These are phyloP conservation scores for Dendropsophus ebraccatus DNA, from an alignment of 2,113 vertebrate species.

Conservation along the genomic window DNA sequence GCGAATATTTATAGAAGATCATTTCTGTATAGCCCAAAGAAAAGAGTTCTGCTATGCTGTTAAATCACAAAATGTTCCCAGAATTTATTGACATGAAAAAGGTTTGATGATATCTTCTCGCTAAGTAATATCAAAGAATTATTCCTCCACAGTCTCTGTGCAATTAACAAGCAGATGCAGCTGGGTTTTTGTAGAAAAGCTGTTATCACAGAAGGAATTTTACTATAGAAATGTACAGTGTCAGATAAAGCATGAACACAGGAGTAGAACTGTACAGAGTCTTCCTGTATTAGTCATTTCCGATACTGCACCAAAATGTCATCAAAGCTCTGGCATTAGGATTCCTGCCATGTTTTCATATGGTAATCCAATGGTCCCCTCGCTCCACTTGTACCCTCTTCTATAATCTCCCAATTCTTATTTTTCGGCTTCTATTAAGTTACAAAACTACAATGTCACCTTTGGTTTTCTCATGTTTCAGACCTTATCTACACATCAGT, in stretches of 20 bases:
- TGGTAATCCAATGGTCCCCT: background rate
- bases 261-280: constrained; percentile 21
- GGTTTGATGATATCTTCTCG: constrained; percentile 58
- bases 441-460: too few relatives aligned
- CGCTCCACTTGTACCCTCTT: too few relatives aligned
- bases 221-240: constrained; percentile 50
- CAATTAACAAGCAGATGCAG: constrained; percentile 55
- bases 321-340: background rate
- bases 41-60: constrained; percentile 36
- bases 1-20: constrained; percentile 47
- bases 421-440: too few relatives aligned
- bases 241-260: constrained; percentile 41
- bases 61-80: constrained; percentile 57
- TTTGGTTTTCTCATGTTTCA: too few relatives aligned
- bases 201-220: constrained; percentile 54
- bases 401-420: too few relatives aligned
- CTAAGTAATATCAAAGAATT: constrained; percentile 58
- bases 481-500: too few relatives aligned
- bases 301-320: background rate
- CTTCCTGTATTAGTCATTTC: constrained; percentile 14
- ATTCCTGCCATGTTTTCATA: background rate
- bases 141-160: constrained; percentile 50
- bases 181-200: constrained; percentile 50
- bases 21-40: constrained; percentile 52
- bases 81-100: constrained; percentile 54